Evolutionary conservation across 2,888 invertebrate species (phyloP), one percentile per base, ranked within the genome.

Genomic region (Zygothrica quintamaculata): DNA sequence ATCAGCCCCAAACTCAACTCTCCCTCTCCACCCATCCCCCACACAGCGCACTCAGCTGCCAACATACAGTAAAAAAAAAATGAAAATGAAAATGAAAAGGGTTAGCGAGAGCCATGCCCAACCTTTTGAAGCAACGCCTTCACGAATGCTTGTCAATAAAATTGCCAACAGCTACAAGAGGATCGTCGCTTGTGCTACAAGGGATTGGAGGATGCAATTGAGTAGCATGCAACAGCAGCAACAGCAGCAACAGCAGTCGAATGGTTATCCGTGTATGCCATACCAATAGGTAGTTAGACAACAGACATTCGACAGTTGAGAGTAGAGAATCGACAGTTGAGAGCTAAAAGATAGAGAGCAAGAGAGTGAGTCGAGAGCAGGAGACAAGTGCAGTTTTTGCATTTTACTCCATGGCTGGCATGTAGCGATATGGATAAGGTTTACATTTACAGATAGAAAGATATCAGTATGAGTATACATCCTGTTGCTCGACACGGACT

Each of bases 131-230:
- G 33, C 42, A 37, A 16, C 55, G 55, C 67, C 66, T 51, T 58
- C 57, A 51, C 67, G 56, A 64, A 57, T 66, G 76, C 76, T 66
- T 81, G 82, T 81, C 80, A 81, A 81, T 81, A 82, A 76, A 82
- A 82, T 81, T 81, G 80, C 80, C 80, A 77, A 71, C 78, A 77
- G 74, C 64, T 56, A 40, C 62, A 65, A 65, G 47, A 15, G 50
- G 36, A 40, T 44, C 25, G 37, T 44, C 25, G 59, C 48, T 7
- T 29, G 29, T 29, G 29, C 7, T 42, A 44, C 22, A 48, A 47
- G 34, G 52, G 7, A 13, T 22, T 44, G 33, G 15, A 15, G 33
- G 31, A 22, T 25, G 15, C 9, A 25, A 3, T 8, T 1, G 42
- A 2, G 8, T 13, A 18, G 8, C 26, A 6, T 6, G 26, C 5